Evolutionary conservation across 2,113 vertebrate genomes (phyloP).

Genomic region (Sturnus vulgaris): DNA sequence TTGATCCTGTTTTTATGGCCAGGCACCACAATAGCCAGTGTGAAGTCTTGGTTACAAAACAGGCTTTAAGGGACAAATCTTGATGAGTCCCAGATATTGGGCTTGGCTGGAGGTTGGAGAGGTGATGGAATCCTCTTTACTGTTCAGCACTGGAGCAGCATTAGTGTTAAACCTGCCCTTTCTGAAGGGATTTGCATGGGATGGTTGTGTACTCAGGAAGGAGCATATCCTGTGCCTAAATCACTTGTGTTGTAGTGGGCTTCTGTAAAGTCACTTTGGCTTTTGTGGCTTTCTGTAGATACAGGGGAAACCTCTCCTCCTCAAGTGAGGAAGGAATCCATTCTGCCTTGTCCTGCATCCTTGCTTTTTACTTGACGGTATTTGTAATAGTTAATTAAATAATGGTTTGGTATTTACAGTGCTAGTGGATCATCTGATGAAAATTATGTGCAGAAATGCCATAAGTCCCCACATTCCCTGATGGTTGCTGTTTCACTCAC

Average conservation of each 20-base stretch:
- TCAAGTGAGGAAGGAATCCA: not conserved
- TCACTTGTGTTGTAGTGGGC: not conserved
- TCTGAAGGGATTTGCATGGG: conserved; percentile 17
- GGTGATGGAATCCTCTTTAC: conserved; percentile 58
- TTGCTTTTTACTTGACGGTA: not conserved
- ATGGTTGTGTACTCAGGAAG: not conserved
- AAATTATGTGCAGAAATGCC: not conserved
- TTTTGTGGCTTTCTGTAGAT: not conserved
- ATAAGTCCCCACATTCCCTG: not conserved
- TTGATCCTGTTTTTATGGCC: not conserved
- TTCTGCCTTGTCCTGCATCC: not conserved
- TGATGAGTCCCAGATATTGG: conserved; percentile 35
- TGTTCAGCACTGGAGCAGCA: not conserved
- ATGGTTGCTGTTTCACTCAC: not conserved
- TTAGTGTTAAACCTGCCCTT: conserved; percentile 44
- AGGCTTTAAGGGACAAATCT: conserved; percentile 51
- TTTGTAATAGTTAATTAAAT: not conserved
- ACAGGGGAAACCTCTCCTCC: not conserved
- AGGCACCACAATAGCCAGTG: not conserved
- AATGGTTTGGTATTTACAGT: not conserved
- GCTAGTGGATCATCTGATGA: not conserved
- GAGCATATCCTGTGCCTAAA: not conserved
- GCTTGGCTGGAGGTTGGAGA: conserved; percentile 16
- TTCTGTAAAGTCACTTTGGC: not conserved
- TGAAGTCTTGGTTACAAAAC: conserved; percentile 51